Percentiles rank a stretch among this genome's conserved stretches.
Evolutionary conservation across 2,888 invertebrate species (phyloP).

Genomic region (Phaonia tiefii): DNA sequence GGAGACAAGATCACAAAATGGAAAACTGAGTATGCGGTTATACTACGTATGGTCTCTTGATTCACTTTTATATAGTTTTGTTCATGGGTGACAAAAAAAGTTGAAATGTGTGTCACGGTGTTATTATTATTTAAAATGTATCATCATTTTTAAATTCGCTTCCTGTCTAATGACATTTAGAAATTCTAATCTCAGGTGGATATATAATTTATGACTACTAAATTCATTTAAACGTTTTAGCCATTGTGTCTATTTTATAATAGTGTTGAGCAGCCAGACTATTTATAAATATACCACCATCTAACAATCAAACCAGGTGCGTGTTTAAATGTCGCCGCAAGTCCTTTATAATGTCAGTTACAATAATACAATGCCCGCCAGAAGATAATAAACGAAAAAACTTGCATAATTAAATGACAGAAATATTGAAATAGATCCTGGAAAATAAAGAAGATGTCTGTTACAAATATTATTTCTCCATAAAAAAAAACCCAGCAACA

Average conservation of each 20-base stretch:
- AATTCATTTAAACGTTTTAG: conserved; percentile 12
- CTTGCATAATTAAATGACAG: not conserved
- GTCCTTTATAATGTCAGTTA: conserved; percentile 56
- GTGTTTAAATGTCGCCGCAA: conserved; percentile 54
- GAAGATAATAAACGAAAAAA: not conserved
- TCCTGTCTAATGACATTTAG: conserved; percentile 53
- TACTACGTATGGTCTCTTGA: too few relatives aligned
- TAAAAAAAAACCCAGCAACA: too few relatives aligned
- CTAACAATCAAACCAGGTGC: conserved; percentile 50
- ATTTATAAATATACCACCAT: conserved; percentile 32
- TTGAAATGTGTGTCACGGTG: too few relatives aligned
- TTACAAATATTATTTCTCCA: too few relatives aligned
- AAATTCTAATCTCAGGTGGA: conserved; percentile 55
- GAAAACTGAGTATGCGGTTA: too few relatives aligned
- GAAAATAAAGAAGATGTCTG: not conserved
- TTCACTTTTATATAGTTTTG: too few relatives aligned
- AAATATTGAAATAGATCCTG: not conserved
- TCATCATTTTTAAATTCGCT: conserved; percentile 45
- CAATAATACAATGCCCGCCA: not conserved
- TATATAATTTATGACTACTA: conserved; percentile 47
- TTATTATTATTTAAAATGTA: too few relatives aligned
- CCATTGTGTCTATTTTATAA: not conserved
- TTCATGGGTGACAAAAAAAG: too few relatives aligned
- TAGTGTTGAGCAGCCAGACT: not conserved
- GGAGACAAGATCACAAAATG: too few relatives aligned